phyloP scores from a whole-genome alignment of 2,113 vertebrate species.

The Anarrhichthys ocellatus region DNA sequence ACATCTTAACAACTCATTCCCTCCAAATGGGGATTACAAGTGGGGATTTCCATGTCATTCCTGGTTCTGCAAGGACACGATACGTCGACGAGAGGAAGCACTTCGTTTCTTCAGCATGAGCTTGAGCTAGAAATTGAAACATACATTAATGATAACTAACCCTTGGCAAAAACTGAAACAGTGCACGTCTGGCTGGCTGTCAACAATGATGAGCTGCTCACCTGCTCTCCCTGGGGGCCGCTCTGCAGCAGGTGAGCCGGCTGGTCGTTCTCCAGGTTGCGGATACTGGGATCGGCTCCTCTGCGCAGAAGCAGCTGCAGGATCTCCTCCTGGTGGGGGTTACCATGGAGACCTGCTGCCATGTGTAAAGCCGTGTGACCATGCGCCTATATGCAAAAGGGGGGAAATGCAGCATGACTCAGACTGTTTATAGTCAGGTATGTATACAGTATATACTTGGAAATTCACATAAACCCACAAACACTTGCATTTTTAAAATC shows the following conservation, averaged over 20 bases:
- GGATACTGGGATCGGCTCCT: conserved; percentile 89
- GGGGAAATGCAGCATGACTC: conserved; percentile 14
- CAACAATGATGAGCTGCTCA: conserved; percentile 56
- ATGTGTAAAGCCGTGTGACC: conserved; percentile 94
- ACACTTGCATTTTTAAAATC: background rate
- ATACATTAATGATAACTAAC: background rate
- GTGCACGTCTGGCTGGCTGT: background rate
- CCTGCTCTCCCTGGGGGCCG: conserved; percentile 86
- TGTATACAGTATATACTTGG: background rate
- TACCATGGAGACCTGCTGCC: conserved; percentile 90
- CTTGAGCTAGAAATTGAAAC: conserved; percentile 84
- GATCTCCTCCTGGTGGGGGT: conserved; percentile 85
- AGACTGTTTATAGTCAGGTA: background rate
- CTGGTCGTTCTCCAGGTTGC: conserved; percentile 93
- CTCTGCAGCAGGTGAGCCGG: conserved; percentile 89
- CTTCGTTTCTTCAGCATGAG: conserved; percentile 89
- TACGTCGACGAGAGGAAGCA: conserved; percentile 82
- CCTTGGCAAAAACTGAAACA: background rate
- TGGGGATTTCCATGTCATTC: conserved; percentile 78
- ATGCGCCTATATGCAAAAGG: conserved; percentile 83
- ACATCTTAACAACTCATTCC: conserved; percentile 55
- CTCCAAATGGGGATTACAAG: conserved; percentile 77
- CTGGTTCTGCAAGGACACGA: conserved; percentile 86
- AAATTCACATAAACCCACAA: background rate
- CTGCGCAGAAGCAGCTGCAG: conserved; percentile 84